Percentiles rank a stretch among this genome's conserved stretches.
phyloP scores from a whole-genome alignment of 2,113 vertebrate species.

The Amblyopsis rosae region DNA sequence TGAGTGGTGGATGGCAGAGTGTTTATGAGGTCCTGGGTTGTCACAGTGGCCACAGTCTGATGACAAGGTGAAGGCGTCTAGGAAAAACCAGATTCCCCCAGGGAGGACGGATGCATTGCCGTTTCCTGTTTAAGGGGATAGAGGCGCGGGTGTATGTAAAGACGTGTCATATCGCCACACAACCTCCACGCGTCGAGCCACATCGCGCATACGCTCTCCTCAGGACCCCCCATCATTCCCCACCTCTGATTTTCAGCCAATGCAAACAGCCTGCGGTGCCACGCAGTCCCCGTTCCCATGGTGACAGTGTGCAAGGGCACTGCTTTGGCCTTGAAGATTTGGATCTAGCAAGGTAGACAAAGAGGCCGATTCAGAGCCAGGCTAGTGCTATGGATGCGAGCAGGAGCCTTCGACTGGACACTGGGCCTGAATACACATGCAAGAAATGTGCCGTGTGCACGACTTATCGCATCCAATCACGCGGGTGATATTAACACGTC shows the following conservation, averaged over 20 bases:
- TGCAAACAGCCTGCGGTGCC: slow-evolving; percentile 73
- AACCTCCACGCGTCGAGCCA: slow-evolving; percentile 49
- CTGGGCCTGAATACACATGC: slow-evolving; percentile 49
- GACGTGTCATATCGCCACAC: slow-evolving; percentile 63
- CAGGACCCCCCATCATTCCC: slow-evolving; percentile 36
- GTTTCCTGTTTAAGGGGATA: slow-evolving; percentile 64
- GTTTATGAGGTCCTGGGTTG: slow-evolving; percentile 32
- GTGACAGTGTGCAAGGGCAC: slow-evolving; percentile 61
- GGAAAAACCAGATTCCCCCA: slow-evolving; percentile 49
- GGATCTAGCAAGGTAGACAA: slow-evolving; percentile 78
- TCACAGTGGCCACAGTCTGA: slow-evolving; percentile 35
- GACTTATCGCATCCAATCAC: slow-evolving; percentile 73
- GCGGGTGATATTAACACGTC: slow-evolving; percentile 74
- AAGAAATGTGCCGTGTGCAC: slow-evolving; percentile 30
- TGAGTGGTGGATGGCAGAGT: background rate
- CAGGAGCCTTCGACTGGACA: slow-evolving; percentile 67
- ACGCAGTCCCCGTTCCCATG: slow-evolving; percentile 65
- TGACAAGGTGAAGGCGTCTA: slow-evolving; percentile 64
- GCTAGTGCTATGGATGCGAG: slow-evolving; percentile 55
- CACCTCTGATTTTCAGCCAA: slow-evolving; percentile 78
- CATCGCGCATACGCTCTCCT: slow-evolving; percentile 26
- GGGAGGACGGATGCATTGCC: slow-evolving; percentile 43
- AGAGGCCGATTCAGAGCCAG: slow-evolving; percentile 78
- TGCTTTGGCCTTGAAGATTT: slow-evolving; percentile 76
- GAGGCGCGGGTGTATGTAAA: slow-evolving; percentile 56